Percentiles rank a stretch among this genome's conserved stretches.
These are phyloP conservation scores for Neelides sp. DNA, from an alignment of 1,140 invertebrate species.

Conservation along the genomic window DNA sequence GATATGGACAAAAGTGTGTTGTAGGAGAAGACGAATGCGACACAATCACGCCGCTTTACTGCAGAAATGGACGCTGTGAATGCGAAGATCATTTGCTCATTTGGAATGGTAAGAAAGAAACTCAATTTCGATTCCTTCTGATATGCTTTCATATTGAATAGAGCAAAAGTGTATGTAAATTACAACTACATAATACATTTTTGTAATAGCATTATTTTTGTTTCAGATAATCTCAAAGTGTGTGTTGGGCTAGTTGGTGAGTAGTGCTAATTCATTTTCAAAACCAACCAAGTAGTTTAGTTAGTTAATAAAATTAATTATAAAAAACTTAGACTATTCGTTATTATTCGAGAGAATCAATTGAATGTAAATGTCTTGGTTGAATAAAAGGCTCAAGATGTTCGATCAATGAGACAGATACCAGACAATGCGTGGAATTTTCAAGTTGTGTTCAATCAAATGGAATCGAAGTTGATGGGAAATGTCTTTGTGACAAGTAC, in stretches of 20 bases:
- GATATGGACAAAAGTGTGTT: constrained; percentile 13
- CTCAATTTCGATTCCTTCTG: no score
- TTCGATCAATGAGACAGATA: neutral
- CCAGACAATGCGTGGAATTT: constrained; percentile 13
- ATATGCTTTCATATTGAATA: no score
- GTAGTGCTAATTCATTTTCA: no score
- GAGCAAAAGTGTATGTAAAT: no score
- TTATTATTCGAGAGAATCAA: neutral
- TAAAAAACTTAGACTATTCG: neutral
- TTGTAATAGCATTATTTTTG: no score
- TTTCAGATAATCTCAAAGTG: no score
- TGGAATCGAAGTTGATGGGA: constrained; percentile 7
- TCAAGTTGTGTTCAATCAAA: constrained; percentile 11
- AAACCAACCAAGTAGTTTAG: no score
- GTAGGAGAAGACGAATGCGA: constrained; percentile 15
- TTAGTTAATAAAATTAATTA: no score
- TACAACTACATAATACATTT: no score
- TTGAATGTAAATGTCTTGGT: constrained; percentile 11
- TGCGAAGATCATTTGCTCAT: no score
- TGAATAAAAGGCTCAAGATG: constrained; percentile 16
- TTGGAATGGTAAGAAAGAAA: no score
- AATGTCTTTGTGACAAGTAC: constrained; percentile 19
- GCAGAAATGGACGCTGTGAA: constrained; percentile 11
- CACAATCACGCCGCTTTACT: constrained; percentile 11
- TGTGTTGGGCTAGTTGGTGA: no score